phyloP scores from a whole-genome alignment of 2,797 vertebrate species.

The Sebastes matsubarae region DNA sequence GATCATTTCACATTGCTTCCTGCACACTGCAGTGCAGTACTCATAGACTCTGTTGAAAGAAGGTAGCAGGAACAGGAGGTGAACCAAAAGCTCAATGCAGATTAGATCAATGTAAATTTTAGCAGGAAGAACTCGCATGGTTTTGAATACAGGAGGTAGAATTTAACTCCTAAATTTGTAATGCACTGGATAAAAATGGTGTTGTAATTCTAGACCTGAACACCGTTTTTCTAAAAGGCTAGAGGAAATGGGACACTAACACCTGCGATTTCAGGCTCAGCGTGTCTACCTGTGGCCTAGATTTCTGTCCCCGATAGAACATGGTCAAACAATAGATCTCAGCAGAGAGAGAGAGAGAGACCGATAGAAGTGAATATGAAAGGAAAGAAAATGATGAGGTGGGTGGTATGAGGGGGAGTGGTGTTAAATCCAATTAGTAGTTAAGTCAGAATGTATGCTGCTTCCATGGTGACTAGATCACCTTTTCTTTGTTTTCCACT shows the following conservation, averaged over 20 bases:
- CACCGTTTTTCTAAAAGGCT: slow-evolving; percentile 24
- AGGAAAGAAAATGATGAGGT: slow-evolving; percentile 18
- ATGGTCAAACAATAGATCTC: slow-evolving; percentile 7
- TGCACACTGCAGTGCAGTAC: background rate
- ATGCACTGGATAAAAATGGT: background rate
- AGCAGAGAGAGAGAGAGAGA: background rate
- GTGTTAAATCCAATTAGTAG: slow-evolving; percentile 44
- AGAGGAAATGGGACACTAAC: slow-evolving; percentile 39
- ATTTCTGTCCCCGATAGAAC: slow-evolving; percentile 34
- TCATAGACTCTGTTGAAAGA: background rate
- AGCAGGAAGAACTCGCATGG: background rate
- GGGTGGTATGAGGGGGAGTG: slow-evolving; percentile 34
- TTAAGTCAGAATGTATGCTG: slow-evolving; percentile 41
- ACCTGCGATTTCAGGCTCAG: slow-evolving; percentile 27
- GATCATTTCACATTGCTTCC: background rate
- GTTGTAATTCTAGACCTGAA: slow-evolving; percentile 17
- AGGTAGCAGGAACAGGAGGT: background rate
- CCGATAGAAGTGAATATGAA: background rate
- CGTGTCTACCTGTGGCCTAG: slow-evolving; percentile 40
- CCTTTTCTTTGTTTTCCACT: slow-evolving; percentile 5
- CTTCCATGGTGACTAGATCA: slow-evolving; percentile 66
- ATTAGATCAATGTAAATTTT: background rate
- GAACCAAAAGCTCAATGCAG: background rate
- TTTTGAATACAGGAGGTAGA: background rate
- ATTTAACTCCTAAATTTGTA: background rate